Evolutionary conservation across 2,797 vertebrate genomes (phyloP).

Genomic region (Hippopotamyrus pictus): DNA sequence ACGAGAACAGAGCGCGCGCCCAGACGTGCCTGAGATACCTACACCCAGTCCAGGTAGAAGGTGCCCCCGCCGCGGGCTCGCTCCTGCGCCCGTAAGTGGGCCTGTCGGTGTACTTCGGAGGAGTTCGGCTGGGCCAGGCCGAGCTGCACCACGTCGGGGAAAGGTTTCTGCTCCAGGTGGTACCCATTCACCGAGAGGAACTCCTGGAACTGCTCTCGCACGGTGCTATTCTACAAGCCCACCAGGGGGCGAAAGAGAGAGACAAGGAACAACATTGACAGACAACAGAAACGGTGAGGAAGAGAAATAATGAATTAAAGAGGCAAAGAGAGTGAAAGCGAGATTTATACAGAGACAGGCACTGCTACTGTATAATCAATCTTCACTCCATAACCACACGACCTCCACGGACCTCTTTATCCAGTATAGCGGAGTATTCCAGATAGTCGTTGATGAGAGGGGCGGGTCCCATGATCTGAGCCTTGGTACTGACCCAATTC

Average conservation of each 20-base stretch:
- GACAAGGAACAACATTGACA: neutral
- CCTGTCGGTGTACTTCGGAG: slow-evolving; percentile 85
- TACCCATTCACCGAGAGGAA: slow-evolving; percentile 92
- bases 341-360: neutral
- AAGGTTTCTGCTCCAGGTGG: slow-evolving; percentile 80
- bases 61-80: slow-evolving; percentile 54
- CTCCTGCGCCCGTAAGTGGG: slow-evolving; percentile 67
- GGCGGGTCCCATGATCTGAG: slow-evolving; percentile 78
- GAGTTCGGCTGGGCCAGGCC: slow-evolving; percentile 78
- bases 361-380: neutral
- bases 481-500: slow-evolving; percentile 89
- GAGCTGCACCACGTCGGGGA: slow-evolving; percentile 86
- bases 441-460: slow-evolving; percentile 92
- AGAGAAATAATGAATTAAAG: neutral
- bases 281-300: neutral
- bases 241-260: neutral
- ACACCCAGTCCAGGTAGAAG: slow-evolving; percentile 90
- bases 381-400: neutral
- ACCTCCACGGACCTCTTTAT: slow-evolving; percentile 75
- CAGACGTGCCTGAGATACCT: slow-evolving; percentile 38
- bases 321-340: neutral
- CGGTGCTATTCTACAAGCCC: slow-evolving; percentile 65
- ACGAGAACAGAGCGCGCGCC: neutral
- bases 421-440: slow-evolving; percentile 75
- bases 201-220: slow-evolving; percentile 89